phyloP scores from a whole-genome alignment of 23 tunicate species.

The Trididemnum clinides region DNA sequence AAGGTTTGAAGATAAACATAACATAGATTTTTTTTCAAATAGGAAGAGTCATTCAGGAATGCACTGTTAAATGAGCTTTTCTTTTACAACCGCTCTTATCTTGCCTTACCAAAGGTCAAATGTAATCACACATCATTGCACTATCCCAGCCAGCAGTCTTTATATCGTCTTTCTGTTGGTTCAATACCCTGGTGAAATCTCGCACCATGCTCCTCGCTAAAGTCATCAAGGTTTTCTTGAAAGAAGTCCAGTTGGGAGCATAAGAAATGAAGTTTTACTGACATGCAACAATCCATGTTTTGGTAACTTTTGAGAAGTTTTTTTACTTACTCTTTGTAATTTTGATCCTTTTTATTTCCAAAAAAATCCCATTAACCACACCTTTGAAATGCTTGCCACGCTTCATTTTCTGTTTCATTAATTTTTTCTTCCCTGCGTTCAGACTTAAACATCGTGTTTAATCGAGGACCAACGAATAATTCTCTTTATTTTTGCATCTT shows the following conservation, averaged over 20 bases:
- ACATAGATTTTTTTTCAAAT: slow-evolving; percentile 26
- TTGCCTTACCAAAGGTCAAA: slow-evolving; percentile 24
- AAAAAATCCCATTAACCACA: slow-evolving; percentile 9
- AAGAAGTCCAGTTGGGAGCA: not conserved
- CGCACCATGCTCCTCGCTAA: no score
- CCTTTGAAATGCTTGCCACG: slow-evolving; percentile 15
- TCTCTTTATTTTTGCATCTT: slow-evolving; percentile 10
- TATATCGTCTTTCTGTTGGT: slow-evolving; percentile 12
- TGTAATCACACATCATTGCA: slow-evolving; percentile 23
- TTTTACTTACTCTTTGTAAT: slow-evolving; percentile 21
- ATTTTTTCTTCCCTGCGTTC: not conserved
- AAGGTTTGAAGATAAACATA: slow-evolving; percentile 4
- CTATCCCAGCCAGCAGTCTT: slow-evolving; percentile 34
- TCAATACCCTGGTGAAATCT: no score
- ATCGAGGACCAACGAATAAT: not conserved
- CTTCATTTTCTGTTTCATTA: not conserved
- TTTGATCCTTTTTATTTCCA: no score
- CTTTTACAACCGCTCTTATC: slow-evolving; percentile 1
- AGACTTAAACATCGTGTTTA: slow-evolving; percentile 23
- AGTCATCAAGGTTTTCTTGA: no score
- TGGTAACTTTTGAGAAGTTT: slow-evolving; percentile 4
- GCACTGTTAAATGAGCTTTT: slow-evolving; percentile 14
- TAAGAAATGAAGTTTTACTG: slow-evolving; percentile 23
- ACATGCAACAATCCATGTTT: no score
- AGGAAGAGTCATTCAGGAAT: slow-evolving; percentile 13